These are phyloP conservation scores for Okapia johnstoni DNA, from an alignment of 2,113 vertebrate species.

Conservation along the genomic window DNA sequence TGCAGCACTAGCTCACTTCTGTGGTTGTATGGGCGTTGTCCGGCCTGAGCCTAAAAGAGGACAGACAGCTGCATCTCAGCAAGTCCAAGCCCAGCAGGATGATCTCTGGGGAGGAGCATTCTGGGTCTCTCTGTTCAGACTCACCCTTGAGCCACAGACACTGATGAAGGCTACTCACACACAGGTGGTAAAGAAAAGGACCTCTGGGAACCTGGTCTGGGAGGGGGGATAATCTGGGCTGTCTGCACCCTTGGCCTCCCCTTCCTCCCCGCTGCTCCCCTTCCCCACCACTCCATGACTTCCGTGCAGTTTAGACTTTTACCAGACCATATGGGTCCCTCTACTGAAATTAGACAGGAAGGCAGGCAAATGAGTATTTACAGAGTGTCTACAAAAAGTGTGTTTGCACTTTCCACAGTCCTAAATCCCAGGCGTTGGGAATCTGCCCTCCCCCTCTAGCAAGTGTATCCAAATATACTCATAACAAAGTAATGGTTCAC, in stretches of 20 bases:
- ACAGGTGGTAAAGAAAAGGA: not conserved
- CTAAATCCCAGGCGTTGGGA: not conserved
- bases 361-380: not conserved
- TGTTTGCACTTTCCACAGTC: not conserved
- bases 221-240: not conserved
- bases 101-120: not conserved
- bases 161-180: accelerated
- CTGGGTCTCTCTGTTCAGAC: not conserved
- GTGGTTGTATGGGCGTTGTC: not conserved
- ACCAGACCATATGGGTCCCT: not conserved
- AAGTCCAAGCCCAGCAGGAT: not conserved
- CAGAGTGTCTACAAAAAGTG: not conserved
- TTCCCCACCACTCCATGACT: not conserved
- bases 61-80: not conserved
- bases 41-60: not conserved
- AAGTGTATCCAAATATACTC: not conserved
- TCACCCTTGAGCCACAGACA: not conserved
- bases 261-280: not conserved
- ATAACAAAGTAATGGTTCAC: not conserved
- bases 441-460: not conserved
- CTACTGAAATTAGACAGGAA: not conserved
- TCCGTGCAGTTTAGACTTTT: not conserved
- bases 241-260: not conserved
- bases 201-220: no score
- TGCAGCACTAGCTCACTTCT: not conserved